Conservation (phyloP, 2,797 vertebrate species). For the Argyrosomus regius region DNA sequence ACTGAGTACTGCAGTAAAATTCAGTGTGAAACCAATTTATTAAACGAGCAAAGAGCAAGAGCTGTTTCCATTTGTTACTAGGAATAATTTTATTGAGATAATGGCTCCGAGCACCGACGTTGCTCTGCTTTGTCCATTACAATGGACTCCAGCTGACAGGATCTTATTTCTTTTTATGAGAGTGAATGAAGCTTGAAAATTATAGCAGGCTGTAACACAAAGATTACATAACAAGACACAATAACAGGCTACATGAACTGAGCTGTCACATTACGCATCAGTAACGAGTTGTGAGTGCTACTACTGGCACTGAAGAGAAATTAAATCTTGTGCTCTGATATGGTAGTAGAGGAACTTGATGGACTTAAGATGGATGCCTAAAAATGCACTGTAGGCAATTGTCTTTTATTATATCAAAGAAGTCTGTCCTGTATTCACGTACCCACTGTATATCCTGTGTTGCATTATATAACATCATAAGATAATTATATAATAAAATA, state of each 20-base stretch:
- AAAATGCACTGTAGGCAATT: background rate
- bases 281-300: constrained; percentile 2
- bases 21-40: background rate
- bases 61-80: background rate
- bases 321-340: background rate
- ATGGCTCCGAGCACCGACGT: background rate
- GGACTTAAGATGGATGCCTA: background rate
- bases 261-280: constrained; percentile 48
- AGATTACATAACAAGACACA: constrained; percentile 60
- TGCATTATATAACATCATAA: background rate
- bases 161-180: constrained; percentile 15
- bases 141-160: constrained; percentile 10
- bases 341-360: background rate
- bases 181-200: constrained; percentile 21
- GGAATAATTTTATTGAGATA: constrained; percentile 4
- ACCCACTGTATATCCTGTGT: background rate
- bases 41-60: background rate
- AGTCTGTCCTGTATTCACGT: background rate
- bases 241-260: constrained; percentile 39
- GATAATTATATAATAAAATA: background rate
- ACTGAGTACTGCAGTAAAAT: background rate
- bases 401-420: background rate
- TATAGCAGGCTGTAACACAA: background rate
- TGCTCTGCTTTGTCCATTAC: constrained; percentile 3
- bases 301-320: constrained; percentile 16